Percentiles rank a stretch among this genome's conserved stretches.
These are phyloP conservation scores for Synanceia verrucosa DNA, from an alignment of 2,797 vertebrate species.

Conservation along the genomic window DNA sequence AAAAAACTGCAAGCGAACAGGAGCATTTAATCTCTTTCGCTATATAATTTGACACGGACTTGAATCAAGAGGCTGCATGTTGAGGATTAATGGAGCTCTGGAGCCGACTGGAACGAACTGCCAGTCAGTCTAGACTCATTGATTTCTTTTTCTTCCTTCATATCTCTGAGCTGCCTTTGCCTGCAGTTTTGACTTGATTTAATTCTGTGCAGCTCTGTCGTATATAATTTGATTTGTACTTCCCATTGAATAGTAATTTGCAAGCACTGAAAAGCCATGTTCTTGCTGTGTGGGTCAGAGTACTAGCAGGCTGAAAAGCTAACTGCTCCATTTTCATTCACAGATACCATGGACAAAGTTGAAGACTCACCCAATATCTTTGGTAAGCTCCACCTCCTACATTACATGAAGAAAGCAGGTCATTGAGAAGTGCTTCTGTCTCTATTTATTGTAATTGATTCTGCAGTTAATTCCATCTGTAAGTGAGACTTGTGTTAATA, in stretches of 20 bases:
- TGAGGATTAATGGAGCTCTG: constrained; percentile 38
- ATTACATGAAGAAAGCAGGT: neutral
- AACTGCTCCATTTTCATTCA: constrained; percentile 42
- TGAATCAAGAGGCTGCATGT: constrained; percentile 26
- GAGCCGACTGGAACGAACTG: constrained; percentile 23
- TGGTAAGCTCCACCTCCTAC: constrained; percentile 84
- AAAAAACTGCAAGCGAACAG: neutral
- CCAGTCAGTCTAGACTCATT: constrained; percentile 25
- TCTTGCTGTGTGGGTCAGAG: neutral
- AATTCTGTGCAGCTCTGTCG: neutral
- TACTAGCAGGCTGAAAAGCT: neutral
- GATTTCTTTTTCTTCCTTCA: constrained; percentile 15
- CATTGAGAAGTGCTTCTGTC: neutral
- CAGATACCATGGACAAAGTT: constrained; percentile 99
- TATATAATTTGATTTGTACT: constrained; percentile 20
- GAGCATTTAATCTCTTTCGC: constrained; percentile 37
- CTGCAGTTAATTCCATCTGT: neutral
- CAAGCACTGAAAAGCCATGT: neutral
- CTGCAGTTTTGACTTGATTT: constrained; percentile 11
- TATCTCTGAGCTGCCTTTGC: neutral
- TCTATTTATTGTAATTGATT: neutral
- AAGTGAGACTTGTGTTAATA: neutral
- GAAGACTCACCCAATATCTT: constrained; percentile 95
- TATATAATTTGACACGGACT: constrained; percentile 30
- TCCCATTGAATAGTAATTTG: neutral